Evolutionary conservation across 1,140 invertebrate species (phyloP).

Genomic region (Drosophila nasuta): DNA sequence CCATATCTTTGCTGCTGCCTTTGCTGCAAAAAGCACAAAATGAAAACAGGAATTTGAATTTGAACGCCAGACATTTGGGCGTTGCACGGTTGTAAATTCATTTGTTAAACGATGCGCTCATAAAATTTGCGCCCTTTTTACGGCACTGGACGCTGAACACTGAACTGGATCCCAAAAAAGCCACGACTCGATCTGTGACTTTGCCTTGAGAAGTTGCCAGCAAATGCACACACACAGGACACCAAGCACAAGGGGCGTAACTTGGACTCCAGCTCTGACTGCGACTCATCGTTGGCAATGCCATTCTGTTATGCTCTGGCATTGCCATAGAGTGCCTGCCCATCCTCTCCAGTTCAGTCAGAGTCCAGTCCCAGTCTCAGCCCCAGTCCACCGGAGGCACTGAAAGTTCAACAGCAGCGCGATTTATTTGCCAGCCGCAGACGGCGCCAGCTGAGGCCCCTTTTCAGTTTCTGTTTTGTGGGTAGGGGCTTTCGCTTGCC

Average conservation of each 20-base stretch:
- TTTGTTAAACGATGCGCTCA: slow-evolving; percentile 85
- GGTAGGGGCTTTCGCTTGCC: slow-evolving; percentile 49
- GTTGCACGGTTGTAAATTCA: slow-evolving; percentile 85
- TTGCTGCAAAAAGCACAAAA: slow-evolving; percentile 1
- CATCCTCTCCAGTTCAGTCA: slow-evolving; percentile 7
- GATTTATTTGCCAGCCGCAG: slow-evolving; percentile 78
- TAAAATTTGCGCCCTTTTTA: slow-evolving; percentile 84
- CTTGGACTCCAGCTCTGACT: slow-evolving; percentile 49
- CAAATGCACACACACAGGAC: slow-evolving; percentile 61
- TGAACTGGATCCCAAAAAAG: slow-evolving; percentile 11
- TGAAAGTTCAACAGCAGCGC: slow-evolving; percentile 81
- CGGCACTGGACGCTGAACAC: slow-evolving; percentile 37
- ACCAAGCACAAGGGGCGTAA: slow-evolving; percentile 50
- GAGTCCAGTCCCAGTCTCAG: too few species aligned
- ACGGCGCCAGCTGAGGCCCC: slow-evolving; percentile 75
- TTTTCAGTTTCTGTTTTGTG: slow-evolving; percentile 22
- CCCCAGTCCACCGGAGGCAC: slow-evolving; percentile 45
- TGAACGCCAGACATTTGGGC: slow-evolving; percentile 85
- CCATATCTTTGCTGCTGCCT: slow-evolving; percentile 43
- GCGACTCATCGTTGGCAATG: slow-evolving; percentile 64
- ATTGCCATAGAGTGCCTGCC: not conserved
- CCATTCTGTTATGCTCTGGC: slow-evolving; percentile 53
- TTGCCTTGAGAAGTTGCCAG: slow-evolving; percentile 62
- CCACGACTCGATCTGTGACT: slow-evolving; percentile 27
- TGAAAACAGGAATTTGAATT: slow-evolving; percentile 77